These are phyloP conservation scores for Hemicordylus capensis DNA, from an alignment of 2,113 vertebrate genomes.

Conservation along the genomic window DNA sequence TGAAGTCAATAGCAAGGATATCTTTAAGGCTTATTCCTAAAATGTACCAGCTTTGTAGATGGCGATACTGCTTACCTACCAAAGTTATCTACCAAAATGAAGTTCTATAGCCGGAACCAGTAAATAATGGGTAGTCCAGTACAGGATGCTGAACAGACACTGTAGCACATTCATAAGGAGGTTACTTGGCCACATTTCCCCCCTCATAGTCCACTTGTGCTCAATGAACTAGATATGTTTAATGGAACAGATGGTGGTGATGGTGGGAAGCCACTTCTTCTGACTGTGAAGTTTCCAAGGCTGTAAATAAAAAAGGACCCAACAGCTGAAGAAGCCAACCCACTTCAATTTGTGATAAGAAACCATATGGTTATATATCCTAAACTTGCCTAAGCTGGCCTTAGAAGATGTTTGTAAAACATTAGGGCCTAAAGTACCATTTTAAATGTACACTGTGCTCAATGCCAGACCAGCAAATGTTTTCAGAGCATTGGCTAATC, in stretches of 20 bases:
- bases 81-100: not conserved
- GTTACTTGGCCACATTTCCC: not conserved
- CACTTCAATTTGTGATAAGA: constrained; percentile 30
- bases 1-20: not conserved
- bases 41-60: no score
- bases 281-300: not conserved
- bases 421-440: not conserved
- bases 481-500: constrained; percentile 20
- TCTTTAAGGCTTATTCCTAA: no score
- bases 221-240: not conserved
- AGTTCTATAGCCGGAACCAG: not conserved
- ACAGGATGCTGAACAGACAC: not conserved
- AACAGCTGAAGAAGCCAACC: rapidly evolving
- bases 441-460: constrained; percentile 24
- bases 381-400: not conserved
- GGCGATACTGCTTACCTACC: not conserved
- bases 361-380: not conserved
- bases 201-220: not conserved
- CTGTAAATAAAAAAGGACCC: not conserved
- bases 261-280: no score
- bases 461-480: constrained; percentile 12
- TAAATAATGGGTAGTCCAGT: not conserved
- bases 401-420: constrained; percentile 17
- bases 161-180: not conserved
- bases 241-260: not conserved